Conservation (phyloP, 2,888 invertebrate genomes). For the Dione vanillae region DNA sequence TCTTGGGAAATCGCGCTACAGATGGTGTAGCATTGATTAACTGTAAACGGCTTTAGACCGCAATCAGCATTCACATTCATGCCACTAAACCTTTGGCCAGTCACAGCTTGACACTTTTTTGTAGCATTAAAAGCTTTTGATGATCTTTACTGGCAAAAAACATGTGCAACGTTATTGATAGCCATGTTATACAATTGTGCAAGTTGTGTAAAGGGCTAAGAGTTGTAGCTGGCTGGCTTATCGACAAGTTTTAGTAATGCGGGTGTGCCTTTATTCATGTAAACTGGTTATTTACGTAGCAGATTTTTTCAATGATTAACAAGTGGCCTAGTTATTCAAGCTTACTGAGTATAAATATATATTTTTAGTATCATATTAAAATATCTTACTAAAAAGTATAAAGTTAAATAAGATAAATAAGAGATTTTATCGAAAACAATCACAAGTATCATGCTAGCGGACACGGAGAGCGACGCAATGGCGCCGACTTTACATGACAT, state of each 20-base stretch:
- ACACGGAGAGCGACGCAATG: not conserved
- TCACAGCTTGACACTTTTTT: constrained; percentile 49
- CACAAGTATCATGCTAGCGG: not conserved
- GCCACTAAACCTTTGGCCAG: constrained; percentile 49
- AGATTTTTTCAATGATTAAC: not conserved
- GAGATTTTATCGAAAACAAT: not conserved
- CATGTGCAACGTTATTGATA: constrained; percentile 35
- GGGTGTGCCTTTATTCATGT: constrained; percentile 11
- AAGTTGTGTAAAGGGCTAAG: constrained; percentile 19
- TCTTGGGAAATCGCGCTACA: constrained; percentile 63
- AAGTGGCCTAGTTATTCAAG: not conserved
- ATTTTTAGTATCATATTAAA: not conserved
- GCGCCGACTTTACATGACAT: not conserved
- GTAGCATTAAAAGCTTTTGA: constrained; percentile 47
- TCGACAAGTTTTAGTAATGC: constrained; percentile 16
- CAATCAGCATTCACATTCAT: constrained; percentile 67
- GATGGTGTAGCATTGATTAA: constrained; percentile 73
- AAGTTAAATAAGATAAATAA: not conserved
- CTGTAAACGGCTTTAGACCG: constrained; percentile 67
- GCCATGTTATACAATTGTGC: constrained; percentile 22
- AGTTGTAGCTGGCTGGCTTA: not conserved
- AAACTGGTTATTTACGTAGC: constrained; percentile 12
- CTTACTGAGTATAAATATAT: not conserved
- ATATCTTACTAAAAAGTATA: not conserved
- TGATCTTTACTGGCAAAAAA: constrained; percentile 44